Conservation (phyloP, 2,797 vertebrate genomes). For the Streptopelia turtur region DNA sequence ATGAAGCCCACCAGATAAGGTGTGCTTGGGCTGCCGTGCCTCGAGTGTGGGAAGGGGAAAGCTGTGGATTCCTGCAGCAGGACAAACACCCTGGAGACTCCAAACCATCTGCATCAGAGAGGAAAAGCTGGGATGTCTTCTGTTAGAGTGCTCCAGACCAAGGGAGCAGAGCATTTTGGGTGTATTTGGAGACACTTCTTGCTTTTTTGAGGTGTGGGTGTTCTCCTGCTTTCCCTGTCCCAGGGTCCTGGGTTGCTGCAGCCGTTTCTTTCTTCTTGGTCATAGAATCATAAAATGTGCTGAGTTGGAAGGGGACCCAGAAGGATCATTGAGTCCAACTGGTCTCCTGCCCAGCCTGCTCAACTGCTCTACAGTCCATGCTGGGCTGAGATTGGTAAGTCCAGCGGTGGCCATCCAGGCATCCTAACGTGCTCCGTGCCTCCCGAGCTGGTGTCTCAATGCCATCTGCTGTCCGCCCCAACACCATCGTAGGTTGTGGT, state of each 20-base stretch:
- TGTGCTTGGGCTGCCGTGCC: not conserved
- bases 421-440: fast-evolving
- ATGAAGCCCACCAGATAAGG: not conserved
- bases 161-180: not conserved
- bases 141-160: not conserved
- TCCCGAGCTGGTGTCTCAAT: not conserved
- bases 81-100: not conserved
- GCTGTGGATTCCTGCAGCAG: not conserved
- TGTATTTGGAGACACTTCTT: not conserved
- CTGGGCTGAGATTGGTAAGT: not conserved
- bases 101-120: not conserved
- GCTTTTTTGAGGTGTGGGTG: not conserved
- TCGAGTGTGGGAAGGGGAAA: fast-evolving
- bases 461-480: not conserved
- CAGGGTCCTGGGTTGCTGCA: not conserved
- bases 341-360: not conserved
- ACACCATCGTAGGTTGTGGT: fast-evolving
- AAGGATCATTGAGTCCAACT: no score
- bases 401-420: not conserved
- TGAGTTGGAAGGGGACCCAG: no score
- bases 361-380: fast-evolving
- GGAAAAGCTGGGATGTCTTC: not conserved
- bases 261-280: not conserved
- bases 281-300: no score
- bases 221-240: not conserved